These are phyloP conservation scores for Trachurus trachurus DNA, from an alignment of 2,797 vertebrate species.

Conservation along the genomic window DNA sequence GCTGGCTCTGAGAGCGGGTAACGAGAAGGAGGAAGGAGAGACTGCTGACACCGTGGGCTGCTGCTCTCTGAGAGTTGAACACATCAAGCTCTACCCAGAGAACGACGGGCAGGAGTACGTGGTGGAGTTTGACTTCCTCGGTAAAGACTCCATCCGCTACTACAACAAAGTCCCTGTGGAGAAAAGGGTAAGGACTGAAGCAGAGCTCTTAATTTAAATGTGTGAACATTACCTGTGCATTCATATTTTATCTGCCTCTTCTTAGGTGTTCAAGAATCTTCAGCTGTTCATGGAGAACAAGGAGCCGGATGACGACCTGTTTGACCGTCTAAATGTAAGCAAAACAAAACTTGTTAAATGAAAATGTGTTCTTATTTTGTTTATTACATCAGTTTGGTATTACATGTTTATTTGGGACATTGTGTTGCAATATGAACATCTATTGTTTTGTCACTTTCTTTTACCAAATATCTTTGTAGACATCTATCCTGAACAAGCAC, in stretches of 20 bases:
- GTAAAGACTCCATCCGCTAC: constrained; percentile 98
- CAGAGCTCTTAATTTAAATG: background rate
- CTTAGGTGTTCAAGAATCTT: constrained; percentile 97
- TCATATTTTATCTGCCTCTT: constrained; percentile 7
- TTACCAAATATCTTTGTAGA: constrained; percentile 79
- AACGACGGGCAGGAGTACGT: constrained; percentile 95
- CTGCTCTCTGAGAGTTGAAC: constrained; percentile 96
- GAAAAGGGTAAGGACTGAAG: constrained; percentile 90
- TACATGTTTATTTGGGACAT: background rate
- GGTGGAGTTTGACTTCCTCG: constrained; percentile 97
- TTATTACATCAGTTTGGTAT: background rate
- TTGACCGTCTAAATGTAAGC: constrained; percentile 97
- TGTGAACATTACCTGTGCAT: background rate
- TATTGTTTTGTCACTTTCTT: too few relatives aligned
- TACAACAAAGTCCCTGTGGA: constrained; percentile 99
- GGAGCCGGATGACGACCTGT: constrained; percentile 97
- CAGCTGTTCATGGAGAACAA: constrained; percentile 99
- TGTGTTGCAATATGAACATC: background rate
- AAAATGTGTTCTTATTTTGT: background rate
- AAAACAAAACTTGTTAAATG: too few relatives aligned
- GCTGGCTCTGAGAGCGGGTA: constrained; percentile 98
- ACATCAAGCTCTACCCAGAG: constrained; percentile 94
- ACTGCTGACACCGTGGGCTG: constrained; percentile 98
- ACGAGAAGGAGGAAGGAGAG: constrained; percentile 98
- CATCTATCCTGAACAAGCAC: constrained; percentile 97